Base-by-base conservation (phyloP, 2,888 invertebrate genomes). In the Ormyrus nitidulus region DNA sequence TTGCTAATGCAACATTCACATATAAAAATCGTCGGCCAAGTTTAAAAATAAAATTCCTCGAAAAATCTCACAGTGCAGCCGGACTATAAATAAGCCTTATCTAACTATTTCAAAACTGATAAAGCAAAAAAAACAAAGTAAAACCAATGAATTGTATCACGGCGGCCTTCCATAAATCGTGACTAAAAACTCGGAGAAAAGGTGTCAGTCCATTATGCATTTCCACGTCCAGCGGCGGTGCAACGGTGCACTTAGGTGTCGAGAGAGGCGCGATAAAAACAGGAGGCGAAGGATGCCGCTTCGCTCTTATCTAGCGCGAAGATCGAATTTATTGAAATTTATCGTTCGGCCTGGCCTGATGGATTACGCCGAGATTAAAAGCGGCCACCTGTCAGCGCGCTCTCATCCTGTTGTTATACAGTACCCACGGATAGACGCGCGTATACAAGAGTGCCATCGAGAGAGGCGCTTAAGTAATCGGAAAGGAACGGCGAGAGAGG, bases 391-490 rank as follows among this genome's bases (percentile, higher is more conserved):
- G 69, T 64, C 69, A 64, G 10, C 64, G 19, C 19, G 62, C 62
- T n/a, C 54, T 48, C 54, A 46, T 34, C 53, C n/a, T 44, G 48
- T 51, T 19, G 51, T 19, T 9, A 9, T 61, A 34, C 48, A 19
- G 2, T 44, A 9, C 19, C 44, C n/a, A 49, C 34, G n/a, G 19
- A 5, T 13, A 13, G 48, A 51, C 19, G 19, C 19, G 19, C 1
- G 19, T 1, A 1, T 19, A 19, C 19, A 11, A 51, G n/a, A 34
- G 11, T 48, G 48, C 19, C 19, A 19, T 19, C 6, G 34, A 10
- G 54, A 13, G 51, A 8, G 19, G 7, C 58, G 58, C 62, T 80
- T 77, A 74, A 74, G 77, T 77, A 77, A 80, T 80, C 77, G 77
- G 10, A 65, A 81, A 70, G 65, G 77, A 76, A 68, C 68, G 76